A percentile compares a stretch with the other conserved stretches of the same genome.
Conservation (phyloP, 1,140 invertebrate genomes). For the Macrosteles quadrilineatus region DNA sequence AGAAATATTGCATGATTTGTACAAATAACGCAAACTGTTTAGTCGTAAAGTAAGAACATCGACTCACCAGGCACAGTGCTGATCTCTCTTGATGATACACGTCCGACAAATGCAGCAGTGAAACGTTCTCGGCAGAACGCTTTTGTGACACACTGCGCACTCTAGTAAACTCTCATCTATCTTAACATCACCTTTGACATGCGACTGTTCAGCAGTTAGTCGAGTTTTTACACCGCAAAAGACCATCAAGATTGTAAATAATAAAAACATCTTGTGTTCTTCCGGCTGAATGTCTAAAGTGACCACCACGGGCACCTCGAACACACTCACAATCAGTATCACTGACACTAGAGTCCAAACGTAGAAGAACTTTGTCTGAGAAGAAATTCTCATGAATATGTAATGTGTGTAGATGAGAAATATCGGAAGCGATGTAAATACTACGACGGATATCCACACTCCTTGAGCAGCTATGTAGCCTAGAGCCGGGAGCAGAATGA, state of each 20-base stretch:
- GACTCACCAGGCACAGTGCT: slow-evolving; percentile 56
- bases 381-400: slow-evolving; percentile 60
- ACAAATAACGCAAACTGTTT: no score
- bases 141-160: slow-evolving; percentile 43
- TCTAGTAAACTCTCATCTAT: slow-evolving; percentile 30
- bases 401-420: slow-evolving; percentile 62
- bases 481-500: slow-evolving; percentile 62
- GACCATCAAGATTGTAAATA: slow-evolving; percentile 53
- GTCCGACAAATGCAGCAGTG: slow-evolving; percentile 52
- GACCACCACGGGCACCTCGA: slow-evolving; percentile 62
- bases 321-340: slow-evolving; percentile 62
- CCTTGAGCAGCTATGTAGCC: slow-evolving; percentile 61
- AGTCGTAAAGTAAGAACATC: no score
- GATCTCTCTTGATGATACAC: slow-evolving; percentile 51
- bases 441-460: slow-evolving; percentile 57
- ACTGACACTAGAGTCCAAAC: slow-evolving; percentile 66
- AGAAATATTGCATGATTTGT: no score
- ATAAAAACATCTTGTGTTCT: slow-evolving; percentile 64
- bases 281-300: slow-evolving; percentile 65
- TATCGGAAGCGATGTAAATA: slow-evolving; percentile 62
- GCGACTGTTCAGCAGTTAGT: slow-evolving; percentile 48
- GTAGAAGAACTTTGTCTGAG: slow-evolving; percentile 66
- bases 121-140: slow-evolving; percentile 41
- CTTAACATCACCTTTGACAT: slow-evolving; percentile 49
- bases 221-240: slow-evolving; percentile 50